Evolutionary conservation across 1,140 invertebrate species (phyloP).

Genomic region (Drosophila hydei): DNA sequence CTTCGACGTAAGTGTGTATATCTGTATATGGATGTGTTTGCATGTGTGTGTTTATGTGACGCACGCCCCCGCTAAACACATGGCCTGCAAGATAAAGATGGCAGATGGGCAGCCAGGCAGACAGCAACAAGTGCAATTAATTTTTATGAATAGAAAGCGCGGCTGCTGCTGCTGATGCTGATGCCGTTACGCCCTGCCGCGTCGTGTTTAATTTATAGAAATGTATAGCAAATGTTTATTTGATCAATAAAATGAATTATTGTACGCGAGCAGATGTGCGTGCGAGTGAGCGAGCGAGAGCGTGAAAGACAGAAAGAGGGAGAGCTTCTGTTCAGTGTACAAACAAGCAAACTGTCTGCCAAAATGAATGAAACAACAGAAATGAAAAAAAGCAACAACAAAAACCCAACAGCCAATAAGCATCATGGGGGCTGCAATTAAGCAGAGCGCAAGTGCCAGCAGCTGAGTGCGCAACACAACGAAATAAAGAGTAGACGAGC

Average conservation of each 20-base stretch:
- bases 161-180: constrained; percentile 28
- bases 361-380: constrained; percentile 65
- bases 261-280: constrained; percentile 51
- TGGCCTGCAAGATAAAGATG: constrained; percentile 19
- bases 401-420: constrained; percentile 14
- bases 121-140: constrained; percentile 74
- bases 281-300: constrained; percentile 21
- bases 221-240: constrained; percentile 81
- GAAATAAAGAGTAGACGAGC: constrained; percentile 6
- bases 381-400: constrained; percentile 47
- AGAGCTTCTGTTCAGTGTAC: constrained; percentile 25
- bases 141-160: constrained; percentile 75
- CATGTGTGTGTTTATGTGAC: constrained; percentile 19
- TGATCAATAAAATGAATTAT: constrained; percentile 82
- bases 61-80: constrained; percentile 21
- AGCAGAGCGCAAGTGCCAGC: constrained; percentile 47
- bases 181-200: constrained; percentile 62
- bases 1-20: constrained; percentile 13
- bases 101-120: constrained; percentile 18
- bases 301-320: neutral
- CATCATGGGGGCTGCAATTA: constrained; percentile 39
- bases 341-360: constrained; percentile 58
- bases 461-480: constrained; percentile 12
- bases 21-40: constrained; percentile 1
- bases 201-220: constrained; percentile 77